Conservation (phyloP, 2,797 vertebrate genomes). For the Limnodromus scolopaceus region DNA sequence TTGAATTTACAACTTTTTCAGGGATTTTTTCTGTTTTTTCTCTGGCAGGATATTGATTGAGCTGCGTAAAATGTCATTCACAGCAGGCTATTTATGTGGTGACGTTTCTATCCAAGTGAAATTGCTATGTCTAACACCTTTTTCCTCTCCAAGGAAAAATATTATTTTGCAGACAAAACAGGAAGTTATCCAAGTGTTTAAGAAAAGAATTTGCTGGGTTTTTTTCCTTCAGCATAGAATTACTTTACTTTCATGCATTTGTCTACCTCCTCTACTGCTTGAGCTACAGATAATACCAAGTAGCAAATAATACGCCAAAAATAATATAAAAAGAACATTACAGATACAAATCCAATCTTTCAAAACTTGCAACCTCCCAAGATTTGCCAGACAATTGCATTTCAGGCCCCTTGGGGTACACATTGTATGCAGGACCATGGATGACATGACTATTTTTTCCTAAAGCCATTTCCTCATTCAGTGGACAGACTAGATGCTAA, state of each 20-base stretch:
- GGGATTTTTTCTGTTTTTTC: neutral
- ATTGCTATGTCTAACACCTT: constrained; percentile 37
- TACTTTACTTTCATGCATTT: neutral
- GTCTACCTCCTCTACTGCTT: neutral
- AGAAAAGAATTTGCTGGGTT: neutral
- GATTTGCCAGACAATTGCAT: constrained; percentile 7
- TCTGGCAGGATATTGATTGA: constrained; percentile 79
- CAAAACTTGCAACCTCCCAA: neutral
- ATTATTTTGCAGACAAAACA: constrained; percentile 7
- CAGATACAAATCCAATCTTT: constrained; percentile 2
- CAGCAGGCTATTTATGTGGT: constrained; percentile 66
- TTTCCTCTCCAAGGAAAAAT: constrained; percentile 9
- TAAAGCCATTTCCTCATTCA: neutral
- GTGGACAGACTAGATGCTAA: neutral
- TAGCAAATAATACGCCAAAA: neutral
- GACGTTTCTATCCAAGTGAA: constrained; percentile 13
- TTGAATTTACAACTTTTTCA: neutral
- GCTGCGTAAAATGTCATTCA: constrained; percentile 79
- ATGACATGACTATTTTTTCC: neutral
- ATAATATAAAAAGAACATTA: constrained; percentile 15
- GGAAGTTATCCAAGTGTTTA: constrained; percentile 9
- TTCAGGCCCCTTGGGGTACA: neutral
- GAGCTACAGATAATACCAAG: neutral
- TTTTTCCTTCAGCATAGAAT: neutral
- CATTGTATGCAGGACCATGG: neutral